phyloP scores from a whole-genome alignment of 2,888 invertebrate genomes.

The Sesamia inferens region DNA sequence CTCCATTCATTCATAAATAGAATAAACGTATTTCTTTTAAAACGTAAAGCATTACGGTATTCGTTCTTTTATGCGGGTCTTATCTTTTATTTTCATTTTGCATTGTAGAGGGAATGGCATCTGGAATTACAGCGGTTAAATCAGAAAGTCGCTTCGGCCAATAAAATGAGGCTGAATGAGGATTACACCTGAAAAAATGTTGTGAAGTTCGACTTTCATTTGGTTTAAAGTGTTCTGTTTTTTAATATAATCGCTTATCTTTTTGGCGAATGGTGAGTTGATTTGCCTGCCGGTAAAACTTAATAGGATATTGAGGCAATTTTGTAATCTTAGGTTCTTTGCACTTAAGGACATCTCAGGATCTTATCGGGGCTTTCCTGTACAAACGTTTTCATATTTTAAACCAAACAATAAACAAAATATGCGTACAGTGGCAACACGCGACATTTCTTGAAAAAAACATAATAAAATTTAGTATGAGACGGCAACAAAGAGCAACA shows the following conservation, averaged over 20 bases:
- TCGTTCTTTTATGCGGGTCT: constrained; percentile 51
- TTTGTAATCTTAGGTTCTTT: background rate
- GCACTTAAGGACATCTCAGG: background rate
- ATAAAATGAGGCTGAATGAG: constrained; percentile 47
- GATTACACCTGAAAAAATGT: constrained; percentile 35
- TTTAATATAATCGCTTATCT: background rate
- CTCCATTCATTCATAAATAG: constrained; percentile 50
- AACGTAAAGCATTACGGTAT: constrained; percentile 52
- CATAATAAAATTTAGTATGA: background rate
- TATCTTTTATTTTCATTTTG: constrained; percentile 64
- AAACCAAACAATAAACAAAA: background rate
- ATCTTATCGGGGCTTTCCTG: background rate
- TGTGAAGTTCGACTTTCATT: constrained; percentile 12
- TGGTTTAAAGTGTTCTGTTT: constrained; percentile 31
- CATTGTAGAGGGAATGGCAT: constrained; percentile 59
- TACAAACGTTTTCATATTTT: background rate
- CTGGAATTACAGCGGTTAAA: constrained; percentile 50
- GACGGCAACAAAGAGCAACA: too few species aligned
- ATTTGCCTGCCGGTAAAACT: background rate
- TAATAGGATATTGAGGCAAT: background rate
- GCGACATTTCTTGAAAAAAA: too few species aligned
- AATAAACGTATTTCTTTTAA: constrained; percentile 54
- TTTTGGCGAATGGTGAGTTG: background rate
- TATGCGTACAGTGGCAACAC: background rate
- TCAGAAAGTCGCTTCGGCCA: constrained; percentile 49